Evolutionary conservation across 2,888 invertebrate species (phyloP), one percentile per base, ranked within the genome.

Genomic region (Thera britannica): DNA sequence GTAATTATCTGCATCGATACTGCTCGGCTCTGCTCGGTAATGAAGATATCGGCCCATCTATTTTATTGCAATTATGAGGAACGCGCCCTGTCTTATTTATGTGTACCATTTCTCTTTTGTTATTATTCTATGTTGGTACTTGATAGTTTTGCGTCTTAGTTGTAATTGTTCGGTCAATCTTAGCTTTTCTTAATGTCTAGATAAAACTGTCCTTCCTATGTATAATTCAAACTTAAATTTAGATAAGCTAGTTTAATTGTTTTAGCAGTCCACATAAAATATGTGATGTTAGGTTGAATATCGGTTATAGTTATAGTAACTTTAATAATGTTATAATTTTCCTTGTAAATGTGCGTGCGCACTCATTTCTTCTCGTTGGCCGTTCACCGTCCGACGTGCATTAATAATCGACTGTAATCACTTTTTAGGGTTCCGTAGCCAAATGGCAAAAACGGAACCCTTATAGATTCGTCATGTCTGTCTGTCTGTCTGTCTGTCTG

Each of bases 321-420:
- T 23, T 23, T 23, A 23, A 23, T 23, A 23, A 23, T 23, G 23
- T 59, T 59, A 8, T 59, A 46, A 8, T 52, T 34, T 55, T 38
- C 57, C 38, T 36, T 7, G 58, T 56, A 54, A 51, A 58, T 11
- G 11, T 51, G n/a, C 57, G 61, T 56, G 68, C 66, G 63, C 70
- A 68, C 70, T 62, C 62, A 64, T 54, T 62, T 61, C 71, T 59
- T 52, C 56, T 8, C 62, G 58, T 65, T 77, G 82, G 79, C 81
- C 84, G 79, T 83, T 87, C 83, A 83, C 83, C 82, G 81, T 77
- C 34, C 77, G 86, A 91, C 92, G 91, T 91, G 90, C 90, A 90
- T 90, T 87, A 88, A 92, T 90, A 91, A 91, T 90, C 83, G 87
- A 73, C 66, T 76, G 81, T 85, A 84, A 88, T 89, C 82, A 83